These are phyloP conservation scores for Drosophila paulistorum DNA, from an alignment of 1,140 invertebrate species.

Conservation along the genomic window DNA sequence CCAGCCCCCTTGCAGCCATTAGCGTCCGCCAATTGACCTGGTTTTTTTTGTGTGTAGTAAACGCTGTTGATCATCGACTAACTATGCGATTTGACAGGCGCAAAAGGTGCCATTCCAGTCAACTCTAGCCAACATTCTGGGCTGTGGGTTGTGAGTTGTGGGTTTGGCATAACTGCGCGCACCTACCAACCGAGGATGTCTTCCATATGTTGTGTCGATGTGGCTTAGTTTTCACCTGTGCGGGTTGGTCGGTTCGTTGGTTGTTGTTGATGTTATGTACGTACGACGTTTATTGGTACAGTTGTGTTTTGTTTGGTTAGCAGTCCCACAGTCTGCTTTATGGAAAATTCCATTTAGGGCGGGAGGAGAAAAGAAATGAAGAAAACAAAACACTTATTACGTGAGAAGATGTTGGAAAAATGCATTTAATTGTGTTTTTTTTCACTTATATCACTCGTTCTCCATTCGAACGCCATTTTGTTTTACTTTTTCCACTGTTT, in stretches of 20 bases:
- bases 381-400: neutral
- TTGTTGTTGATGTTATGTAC: neutral
- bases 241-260: neutral
- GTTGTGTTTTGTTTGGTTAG: constrained; percentile 5
- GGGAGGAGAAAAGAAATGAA: neutral
- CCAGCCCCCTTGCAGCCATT: constrained; percentile 24
- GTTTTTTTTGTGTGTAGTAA: constrained; percentile 18
- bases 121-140: neutral
- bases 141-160: neutral
- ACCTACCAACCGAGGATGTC: neutral
- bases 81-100: neutral
- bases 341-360: neutral
- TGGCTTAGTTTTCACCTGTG: neutral
- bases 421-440: no score
- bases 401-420: neutral
- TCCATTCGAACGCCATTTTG: no score
- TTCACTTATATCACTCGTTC: no score
- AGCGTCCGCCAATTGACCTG: constrained; percentile 55
- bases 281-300: constrained; percentile 8
- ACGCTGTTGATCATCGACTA: neutral
- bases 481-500: no score
- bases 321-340: neutral
- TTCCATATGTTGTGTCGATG: neutral
- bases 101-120: neutral
- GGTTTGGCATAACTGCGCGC: neutral